Evolutionary conservation across 2,113 vertebrate genomes (phyloP).

Genomic region (Eclectus roratus): DNA sequence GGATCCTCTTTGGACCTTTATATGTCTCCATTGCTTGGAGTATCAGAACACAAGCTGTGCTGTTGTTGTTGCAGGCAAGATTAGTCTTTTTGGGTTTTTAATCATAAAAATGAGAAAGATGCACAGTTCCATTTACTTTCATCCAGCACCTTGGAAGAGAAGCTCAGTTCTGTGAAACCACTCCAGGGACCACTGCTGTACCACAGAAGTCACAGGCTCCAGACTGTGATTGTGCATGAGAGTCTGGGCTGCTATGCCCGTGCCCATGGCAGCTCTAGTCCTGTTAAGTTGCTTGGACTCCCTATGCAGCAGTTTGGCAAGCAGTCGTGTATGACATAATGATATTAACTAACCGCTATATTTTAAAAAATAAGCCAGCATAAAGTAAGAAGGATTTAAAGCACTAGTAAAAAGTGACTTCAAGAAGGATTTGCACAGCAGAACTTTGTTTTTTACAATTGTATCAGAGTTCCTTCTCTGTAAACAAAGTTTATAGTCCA

Average conservation of each 20-base stretch:
- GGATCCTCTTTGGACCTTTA: neutral
- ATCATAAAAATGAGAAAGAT: neutral
- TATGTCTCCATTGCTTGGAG: neutral
- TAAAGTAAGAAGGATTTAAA: neutral
- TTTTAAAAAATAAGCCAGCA: neutral
- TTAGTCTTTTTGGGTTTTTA: neutral
- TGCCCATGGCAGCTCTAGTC: neutral
- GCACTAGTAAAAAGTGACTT: neutral
- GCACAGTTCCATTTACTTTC: neutral
- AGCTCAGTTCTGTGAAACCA: neutral
- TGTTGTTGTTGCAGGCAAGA: rapidly evolving
- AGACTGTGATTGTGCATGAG: rapidly evolving
- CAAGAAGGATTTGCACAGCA: neutral
- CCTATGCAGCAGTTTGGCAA: neutral
- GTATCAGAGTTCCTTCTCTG: neutral
- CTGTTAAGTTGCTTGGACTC: neutral
- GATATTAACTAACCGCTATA: neutral
- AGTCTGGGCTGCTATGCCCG: neutral
- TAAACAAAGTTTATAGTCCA: neutral
- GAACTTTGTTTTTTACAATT: neutral
- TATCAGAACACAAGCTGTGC: neutral
- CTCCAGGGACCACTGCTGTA: too few species aligned
- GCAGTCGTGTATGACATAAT: neutral
- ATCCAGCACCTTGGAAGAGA: neutral
- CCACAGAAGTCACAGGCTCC: neutral